Evolutionary conservation across 2,113 vertebrate species (phyloP).

Genomic region (Eidolon helvum): DNA sequence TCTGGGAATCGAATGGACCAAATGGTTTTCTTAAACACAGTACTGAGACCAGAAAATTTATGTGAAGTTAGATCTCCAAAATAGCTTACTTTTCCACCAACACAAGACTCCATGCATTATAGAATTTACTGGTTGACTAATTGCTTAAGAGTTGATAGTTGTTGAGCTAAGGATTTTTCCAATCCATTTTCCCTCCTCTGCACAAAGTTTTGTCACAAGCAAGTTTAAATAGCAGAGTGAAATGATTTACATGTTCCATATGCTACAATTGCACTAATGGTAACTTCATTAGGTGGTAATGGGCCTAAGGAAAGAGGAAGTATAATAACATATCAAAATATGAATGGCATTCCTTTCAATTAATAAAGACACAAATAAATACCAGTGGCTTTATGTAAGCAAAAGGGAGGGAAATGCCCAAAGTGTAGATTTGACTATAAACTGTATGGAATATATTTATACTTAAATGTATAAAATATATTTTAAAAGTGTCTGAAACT

Average conservation of each 20-base stretch:
- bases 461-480: not conserved
- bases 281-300: not conserved
- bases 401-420: not conserved
- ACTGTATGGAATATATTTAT: not conserved
- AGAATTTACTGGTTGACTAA: constrained; percentile 41
- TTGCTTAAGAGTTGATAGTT: constrained; percentile 19
- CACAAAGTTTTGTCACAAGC: constrained; percentile 12
- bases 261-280: not conserved
- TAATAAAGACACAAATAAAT: not conserved
- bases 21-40: not conserved
- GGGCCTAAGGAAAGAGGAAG: not conserved
- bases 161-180: constrained; percentile 20
- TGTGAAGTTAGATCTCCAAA: not conserved
- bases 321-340: not conserved
- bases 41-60: not conserved
- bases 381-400: not conserved
- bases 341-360: not conserved
- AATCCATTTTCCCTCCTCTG: not conserved
- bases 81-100: not conserved
- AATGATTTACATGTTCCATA: constrained; percentile 42
- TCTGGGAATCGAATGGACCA: constrained; percentile 16
- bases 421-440: not conserved
- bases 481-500: not conserved
- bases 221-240: not conserved
- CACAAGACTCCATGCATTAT: not conserved